These are phyloP conservation scores for Drosophila paramelanica DNA, from an alignment of 2,888 invertebrate species.

Conservation along the genomic window DNA sequence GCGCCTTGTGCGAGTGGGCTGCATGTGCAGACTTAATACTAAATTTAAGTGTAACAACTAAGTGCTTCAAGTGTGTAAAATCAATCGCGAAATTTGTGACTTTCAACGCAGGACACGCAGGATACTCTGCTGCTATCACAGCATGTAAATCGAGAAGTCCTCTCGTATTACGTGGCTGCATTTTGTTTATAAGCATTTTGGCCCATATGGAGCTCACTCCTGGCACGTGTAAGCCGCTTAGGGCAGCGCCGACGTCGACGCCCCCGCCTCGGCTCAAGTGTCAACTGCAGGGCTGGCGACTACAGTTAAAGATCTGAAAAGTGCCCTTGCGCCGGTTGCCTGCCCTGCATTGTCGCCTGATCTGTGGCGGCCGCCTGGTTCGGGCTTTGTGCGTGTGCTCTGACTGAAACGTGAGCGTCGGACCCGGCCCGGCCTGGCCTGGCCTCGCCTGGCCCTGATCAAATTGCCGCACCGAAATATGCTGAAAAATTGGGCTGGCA, in stretches of 20 bases:
- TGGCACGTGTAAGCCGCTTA: constrained; percentile 71
- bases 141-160: constrained; percentile 55
- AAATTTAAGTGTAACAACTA: constrained; percentile 20
- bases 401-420: constrained; percentile 59
- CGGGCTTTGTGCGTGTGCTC: constrained; percentile 39
- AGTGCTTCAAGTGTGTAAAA: constrained; percentile 30
- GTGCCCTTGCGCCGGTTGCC: constrained; percentile 8
- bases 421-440: constrained; percentile 10
- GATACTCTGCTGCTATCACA: constrained; percentile 25
- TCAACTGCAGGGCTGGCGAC: constrained; percentile 41
- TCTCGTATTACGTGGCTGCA: constrained; percentile 50
- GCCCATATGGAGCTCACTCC: constrained; percentile 10
- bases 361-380: constrained; percentile 32
- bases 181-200: constrained; percentile 32
- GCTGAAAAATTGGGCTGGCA: constrained; percentile 23
- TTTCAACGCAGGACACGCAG: constrained; percentile 55
- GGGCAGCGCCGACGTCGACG: constrained; percentile 12
- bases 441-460: constrained; percentile 42
- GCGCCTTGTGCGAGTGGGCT: constrained; percentile 16
- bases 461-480: constrained; percentile 41
- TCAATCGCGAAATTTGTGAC: constrained; percentile 60
- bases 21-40: constrained; percentile 19
- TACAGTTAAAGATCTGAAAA: constrained; percentile 46
- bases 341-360: constrained; percentile 31
- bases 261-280: constrained; percentile 57